These are phyloP conservation scores for Coilia nasus DNA, from an alignment of 2,797 vertebrate species.

Conservation along the genomic window DNA sequence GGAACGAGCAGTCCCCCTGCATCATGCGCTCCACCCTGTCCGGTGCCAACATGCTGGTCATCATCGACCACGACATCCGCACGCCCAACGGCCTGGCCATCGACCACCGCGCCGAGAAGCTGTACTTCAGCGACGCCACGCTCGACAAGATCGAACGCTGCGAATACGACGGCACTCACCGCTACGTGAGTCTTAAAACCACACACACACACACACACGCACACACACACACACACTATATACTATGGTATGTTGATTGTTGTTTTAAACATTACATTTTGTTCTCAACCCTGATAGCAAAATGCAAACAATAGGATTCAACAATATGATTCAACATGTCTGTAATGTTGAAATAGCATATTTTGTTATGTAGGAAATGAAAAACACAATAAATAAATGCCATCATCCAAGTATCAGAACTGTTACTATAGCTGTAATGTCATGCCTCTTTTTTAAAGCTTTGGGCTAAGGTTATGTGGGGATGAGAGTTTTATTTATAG, in stretches of 20 bases:
- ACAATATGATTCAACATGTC: too few species aligned
- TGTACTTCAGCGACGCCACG: slow-evolving; percentile 96
- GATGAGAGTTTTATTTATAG: neutral
- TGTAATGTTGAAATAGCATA: too few species aligned
- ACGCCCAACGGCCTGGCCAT: slow-evolving; percentile 95
- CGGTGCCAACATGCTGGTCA: slow-evolving; percentile 89
- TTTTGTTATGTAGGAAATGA: too few species aligned
- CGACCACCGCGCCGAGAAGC: slow-evolving; percentile 93
- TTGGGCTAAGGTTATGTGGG: neutral
- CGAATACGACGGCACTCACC: slow-evolving; percentile 91
- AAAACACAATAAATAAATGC: too few species aligned
- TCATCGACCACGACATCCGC: slow-evolving; percentile 92
- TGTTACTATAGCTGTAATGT: too few species aligned
- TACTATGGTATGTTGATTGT: neutral
- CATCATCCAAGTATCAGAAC: too few species aligned
- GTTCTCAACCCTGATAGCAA: too few species aligned
- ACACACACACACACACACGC: neutral
- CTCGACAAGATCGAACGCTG: slow-evolving; percentile 97
- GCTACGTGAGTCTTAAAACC: slow-evolving; percentile 80
- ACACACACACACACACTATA: neutral
- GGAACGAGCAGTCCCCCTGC: slow-evolving; percentile 96
- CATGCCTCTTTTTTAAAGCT: neutral
- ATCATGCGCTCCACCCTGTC: slow-evolving; percentile 94
- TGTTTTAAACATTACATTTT: too few species aligned
- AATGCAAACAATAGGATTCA: too few species aligned